Conservation (phyloP, 2,797 vertebrate species). For the Phoxinus dragarum region DNA sequence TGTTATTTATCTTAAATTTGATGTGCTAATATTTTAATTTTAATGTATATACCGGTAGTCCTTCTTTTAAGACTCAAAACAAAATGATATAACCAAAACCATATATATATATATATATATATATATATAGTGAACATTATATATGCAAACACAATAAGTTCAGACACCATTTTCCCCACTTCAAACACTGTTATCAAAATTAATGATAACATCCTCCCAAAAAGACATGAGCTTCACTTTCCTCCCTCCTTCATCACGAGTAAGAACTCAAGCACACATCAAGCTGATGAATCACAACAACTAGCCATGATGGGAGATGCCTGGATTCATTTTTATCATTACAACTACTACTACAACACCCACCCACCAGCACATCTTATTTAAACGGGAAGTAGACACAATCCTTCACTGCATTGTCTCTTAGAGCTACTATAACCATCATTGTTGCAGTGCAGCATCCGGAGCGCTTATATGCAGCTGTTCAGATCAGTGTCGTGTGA, state of each 20-base stretch:
- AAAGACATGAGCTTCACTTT: slow-evolving; percentile 12
- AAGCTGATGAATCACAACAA: slow-evolving; percentile 41
- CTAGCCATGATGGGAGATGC: slow-evolving; percentile 15
- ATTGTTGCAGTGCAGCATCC: background rate
- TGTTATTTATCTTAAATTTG: background rate
- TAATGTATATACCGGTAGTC: background rate
- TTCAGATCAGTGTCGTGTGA: slow-evolving; percentile 16
- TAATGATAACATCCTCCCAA: background rate
- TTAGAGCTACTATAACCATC: background rate
- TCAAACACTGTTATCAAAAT: background rate
- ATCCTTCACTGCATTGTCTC: background rate
- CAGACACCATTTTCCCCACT: background rate
- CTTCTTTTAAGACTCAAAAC: background rate
- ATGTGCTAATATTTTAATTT: background rate
- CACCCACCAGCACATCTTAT: slow-evolving; percentile 29
- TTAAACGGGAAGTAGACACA: slow-evolving; percentile 8
- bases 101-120: background rate
- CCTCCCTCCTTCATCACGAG: slow-evolving; percentile 10
- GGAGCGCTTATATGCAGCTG: background rate
- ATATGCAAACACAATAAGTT: background rate
- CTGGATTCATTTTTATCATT: slow-evolving; percentile 39
- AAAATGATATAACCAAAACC: background rate
- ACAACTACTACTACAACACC: background rate
- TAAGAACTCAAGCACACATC: slow-evolving; percentile 23
- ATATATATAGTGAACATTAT: background rate